A percentile compares a stretch with the other conserved stretches of the same genome.
Conservation (phyloP, 2,888 invertebrate genomes). For the Cantharis rustica region DNA sequence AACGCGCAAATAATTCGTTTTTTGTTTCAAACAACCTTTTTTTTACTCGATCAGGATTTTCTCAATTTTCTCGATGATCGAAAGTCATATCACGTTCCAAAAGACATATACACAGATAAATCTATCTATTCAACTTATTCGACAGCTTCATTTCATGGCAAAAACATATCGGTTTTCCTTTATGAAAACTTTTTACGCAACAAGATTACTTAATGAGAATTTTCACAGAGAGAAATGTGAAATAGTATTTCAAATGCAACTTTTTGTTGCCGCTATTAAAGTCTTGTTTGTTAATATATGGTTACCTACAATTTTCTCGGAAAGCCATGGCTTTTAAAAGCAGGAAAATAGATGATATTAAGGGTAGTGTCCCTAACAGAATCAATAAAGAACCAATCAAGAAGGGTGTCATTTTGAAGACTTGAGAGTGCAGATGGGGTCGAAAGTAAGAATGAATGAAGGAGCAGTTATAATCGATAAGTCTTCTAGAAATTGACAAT, state of each 20-base stretch:
- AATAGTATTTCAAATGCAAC: background rate
- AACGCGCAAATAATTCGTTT: constrained; percentile 31
- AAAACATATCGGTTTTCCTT: background rate
- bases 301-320: background rate
- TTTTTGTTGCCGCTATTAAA: background rate
- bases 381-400: constrained; percentile 37
- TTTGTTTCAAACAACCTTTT: constrained; percentile 24
- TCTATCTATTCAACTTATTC: constrained; percentile 17
- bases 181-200: background rate
- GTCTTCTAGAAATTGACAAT: constrained; percentile 31
- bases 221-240: background rate
- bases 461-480: constrained; percentile 18
- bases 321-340: constrained; percentile 12
- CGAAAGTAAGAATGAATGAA: constrained; percentile 19
- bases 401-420: constrained; percentile 31
- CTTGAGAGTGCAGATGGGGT: constrained; percentile 20
- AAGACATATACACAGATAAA: constrained; percentile 23
- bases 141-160: constrained; percentile 2
- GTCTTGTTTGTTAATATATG: background rate
- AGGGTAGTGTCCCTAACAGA: constrained; percentile 28
- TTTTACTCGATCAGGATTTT: constrained; percentile 26
- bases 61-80: constrained; percentile 22
- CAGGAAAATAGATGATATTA: constrained; percentile 32
- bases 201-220: background rate
- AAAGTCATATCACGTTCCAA: constrained; percentile 22